Percentiles rank a stretch among this genome's conserved stretches.
These are phyloP conservation scores for Lagopus leucura DNA, from an alignment of 2,113 vertebrate genomes.

Conservation along the genomic window DNA sequence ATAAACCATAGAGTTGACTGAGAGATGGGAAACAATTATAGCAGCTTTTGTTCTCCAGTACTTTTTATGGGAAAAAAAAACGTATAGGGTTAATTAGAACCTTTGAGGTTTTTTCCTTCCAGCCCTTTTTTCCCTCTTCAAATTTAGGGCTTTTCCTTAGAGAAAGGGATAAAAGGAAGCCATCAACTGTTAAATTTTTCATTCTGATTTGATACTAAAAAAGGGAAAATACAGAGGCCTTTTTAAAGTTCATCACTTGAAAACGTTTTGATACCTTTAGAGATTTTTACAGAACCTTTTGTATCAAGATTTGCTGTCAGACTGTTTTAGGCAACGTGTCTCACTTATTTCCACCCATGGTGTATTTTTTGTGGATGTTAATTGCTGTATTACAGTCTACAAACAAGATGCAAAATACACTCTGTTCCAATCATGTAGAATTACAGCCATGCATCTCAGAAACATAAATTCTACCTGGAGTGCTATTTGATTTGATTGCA, in stretches of 20 bases:
- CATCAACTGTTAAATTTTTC: not conserved
- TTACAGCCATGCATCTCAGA: not conserved
- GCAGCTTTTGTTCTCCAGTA: not conserved
- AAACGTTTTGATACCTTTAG: not conserved
- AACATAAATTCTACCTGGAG: not conserved
- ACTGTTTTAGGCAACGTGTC: not conserved
- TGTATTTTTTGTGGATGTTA: not conserved
- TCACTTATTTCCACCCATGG: not conserved
- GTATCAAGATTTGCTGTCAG: not conserved
- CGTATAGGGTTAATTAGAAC: not conserved
- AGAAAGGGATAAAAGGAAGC: not conserved
- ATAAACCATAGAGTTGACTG: not conserved
- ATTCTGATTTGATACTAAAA: not conserved
- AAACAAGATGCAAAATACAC: not conserved
- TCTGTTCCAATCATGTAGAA: not conserved
- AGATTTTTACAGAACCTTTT: not conserved
- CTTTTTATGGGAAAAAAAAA: not conserved
- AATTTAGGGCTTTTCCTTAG: not conserved
- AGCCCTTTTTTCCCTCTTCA: not conserved
- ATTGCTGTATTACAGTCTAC: not conserved
- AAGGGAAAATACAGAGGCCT: not conserved
- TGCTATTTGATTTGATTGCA: not conserved
- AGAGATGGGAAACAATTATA: not conserved
- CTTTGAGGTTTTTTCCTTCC: not conserved
- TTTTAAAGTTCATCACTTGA: not conserved